Conservation (phyloP, 1,140 invertebrate species). For the Drosophila setifemur region DNA sequence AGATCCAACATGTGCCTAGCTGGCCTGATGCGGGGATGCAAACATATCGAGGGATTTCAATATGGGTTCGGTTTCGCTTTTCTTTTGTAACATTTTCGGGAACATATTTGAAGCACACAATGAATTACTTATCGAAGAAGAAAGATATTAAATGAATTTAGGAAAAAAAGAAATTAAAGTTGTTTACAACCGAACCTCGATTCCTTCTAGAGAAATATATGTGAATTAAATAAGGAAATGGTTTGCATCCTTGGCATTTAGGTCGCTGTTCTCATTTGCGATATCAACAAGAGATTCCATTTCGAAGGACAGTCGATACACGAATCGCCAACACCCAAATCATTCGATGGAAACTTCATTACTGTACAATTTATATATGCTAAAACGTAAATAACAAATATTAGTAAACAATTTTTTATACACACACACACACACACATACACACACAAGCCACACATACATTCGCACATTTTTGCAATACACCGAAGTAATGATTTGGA, state of each 20-base stretch:
- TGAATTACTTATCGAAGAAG: too few relatives aligned
- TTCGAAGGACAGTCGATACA: slow-evolving; percentile 71
- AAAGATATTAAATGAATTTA: too few relatives aligned
- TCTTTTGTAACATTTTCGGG: too few relatives aligned
- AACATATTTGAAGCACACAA: too few relatives aligned
- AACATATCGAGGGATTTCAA: neutral
- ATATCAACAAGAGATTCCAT: slow-evolving; percentile 82
- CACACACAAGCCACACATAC: slow-evolving; percentile 19
- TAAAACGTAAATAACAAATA: slow-evolving; percentile 29
- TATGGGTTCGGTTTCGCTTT: too few relatives aligned
- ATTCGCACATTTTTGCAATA: slow-evolving; percentile 67
- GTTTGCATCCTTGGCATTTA: slow-evolving; percentile 29
- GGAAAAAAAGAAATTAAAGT: too few relatives aligned
- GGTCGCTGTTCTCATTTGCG: slow-evolving; percentile 79
- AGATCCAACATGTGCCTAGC: slow-evolving; percentile 56
- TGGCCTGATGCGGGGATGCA: slow-evolving; percentile 25
- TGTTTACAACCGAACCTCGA: too few relatives aligned
- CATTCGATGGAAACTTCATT: slow-evolving; percentile 34
- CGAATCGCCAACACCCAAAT: slow-evolving; percentile 26
- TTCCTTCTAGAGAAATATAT: too few relatives aligned
- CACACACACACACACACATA: slow-evolving; percentile 18
- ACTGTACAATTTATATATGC: slow-evolving; percentile 48
- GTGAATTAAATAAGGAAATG: neutral
- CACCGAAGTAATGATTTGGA: slow-evolving; percentile 54
- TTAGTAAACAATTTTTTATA: slow-evolving; percentile 66